Percentiles rank a stretch among this genome's conserved stretches.
Conservation (phyloP, 1,140 invertebrate genomes). For the Latrodectus geometricus region DNA sequence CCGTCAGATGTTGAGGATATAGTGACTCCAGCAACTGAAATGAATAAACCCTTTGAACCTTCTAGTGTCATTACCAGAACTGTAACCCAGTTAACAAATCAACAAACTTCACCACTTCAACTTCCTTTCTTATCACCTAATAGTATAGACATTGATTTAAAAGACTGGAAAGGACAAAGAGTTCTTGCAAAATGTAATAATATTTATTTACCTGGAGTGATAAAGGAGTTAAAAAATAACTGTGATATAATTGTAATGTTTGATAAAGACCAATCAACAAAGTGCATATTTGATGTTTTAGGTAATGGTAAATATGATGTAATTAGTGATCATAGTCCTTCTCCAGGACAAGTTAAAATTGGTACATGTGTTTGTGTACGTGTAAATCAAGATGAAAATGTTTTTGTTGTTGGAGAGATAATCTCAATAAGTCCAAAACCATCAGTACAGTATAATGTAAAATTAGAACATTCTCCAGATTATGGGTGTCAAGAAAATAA, state of each 20-base stretch:
- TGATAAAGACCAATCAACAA: constrained; percentile 76
- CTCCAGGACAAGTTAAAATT: constrained; percentile 78
- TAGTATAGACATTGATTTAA: constrained; percentile 78
- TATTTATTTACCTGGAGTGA: constrained; percentile 85
- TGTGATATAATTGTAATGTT: constrained; percentile 80
- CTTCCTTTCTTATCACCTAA: constrained; percentile 52
- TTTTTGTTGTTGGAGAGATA: constrained; percentile 84
- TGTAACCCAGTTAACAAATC: constrained; percentile 13
- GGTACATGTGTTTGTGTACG: constrained; percentile 77
- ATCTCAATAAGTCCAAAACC: constrained; percentile 80
- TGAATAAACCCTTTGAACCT: constrained; percentile 28
- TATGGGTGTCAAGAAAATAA: constrained; percentile 67
- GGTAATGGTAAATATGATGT: constrained; percentile 85
- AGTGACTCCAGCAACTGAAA: constrained; percentile 29
- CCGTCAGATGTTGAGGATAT: constrained; percentile 81
- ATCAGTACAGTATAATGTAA: constrained; percentile 83
- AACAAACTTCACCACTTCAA: constrained; percentile 33
- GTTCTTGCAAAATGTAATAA: constrained; percentile 86
- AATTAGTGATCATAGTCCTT: constrained; percentile 92
- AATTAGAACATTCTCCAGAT: constrained; percentile 70
- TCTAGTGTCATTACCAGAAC: constrained; percentile 53
- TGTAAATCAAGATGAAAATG: constrained; percentile 72
- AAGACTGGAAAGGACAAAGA: constrained; percentile 90
- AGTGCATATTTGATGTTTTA: constrained; percentile 75
- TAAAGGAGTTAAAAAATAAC: constrained; percentile 75